phyloP scores from a whole-genome alignment of 2,888 invertebrate genomes.

The Meandrusa payeni region DNA sequence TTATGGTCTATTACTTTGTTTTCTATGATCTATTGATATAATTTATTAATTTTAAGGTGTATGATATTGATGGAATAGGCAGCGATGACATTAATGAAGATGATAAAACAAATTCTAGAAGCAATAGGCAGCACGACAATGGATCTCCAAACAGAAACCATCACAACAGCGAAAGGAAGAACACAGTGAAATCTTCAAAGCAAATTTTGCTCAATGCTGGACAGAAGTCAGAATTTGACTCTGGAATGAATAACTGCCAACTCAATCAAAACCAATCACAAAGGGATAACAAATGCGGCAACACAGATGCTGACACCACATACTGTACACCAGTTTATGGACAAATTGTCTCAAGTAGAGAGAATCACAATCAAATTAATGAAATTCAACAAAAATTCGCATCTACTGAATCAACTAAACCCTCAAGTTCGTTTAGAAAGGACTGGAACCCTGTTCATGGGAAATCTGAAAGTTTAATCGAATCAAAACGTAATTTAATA shows the following conservation, averaged over 20 bases:
- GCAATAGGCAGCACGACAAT: conserved; percentile 42
- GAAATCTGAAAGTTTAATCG: conserved; percentile 66
- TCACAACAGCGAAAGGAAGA: conserved; percentile 46
- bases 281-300: conserved; percentile 50
- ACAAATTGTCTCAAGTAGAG: conserved; percentile 70
- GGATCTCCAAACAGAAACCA: conserved; percentile 44
- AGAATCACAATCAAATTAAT: conserved; percentile 73
- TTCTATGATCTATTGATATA: background rate
- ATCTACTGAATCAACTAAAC: conserved; percentile 55
- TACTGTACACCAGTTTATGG: conserved; percentile 75
- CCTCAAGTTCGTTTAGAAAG: conserved; percentile 68
- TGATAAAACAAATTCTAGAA: conserved; percentile 45
- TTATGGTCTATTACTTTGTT: no score
- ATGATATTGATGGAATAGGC: conserved; percentile 73
- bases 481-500: conserved; percentile 65
- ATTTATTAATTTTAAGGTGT: conserved; percentile 54
- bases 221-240: conserved; percentile 73
- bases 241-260: conserved; percentile 75
- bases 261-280: conserved; percentile 50
- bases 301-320: conserved; percentile 58
- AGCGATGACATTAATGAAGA: conserved; percentile 63
- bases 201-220: conserved; percentile 73
- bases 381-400: conserved; percentile 71
- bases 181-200: conserved; percentile 66
- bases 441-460: conserved; percentile 59